phyloP scores from a whole-genome alignment of 2,797 vertebrate species.

The Chelidonichthys spinosus region DNA sequence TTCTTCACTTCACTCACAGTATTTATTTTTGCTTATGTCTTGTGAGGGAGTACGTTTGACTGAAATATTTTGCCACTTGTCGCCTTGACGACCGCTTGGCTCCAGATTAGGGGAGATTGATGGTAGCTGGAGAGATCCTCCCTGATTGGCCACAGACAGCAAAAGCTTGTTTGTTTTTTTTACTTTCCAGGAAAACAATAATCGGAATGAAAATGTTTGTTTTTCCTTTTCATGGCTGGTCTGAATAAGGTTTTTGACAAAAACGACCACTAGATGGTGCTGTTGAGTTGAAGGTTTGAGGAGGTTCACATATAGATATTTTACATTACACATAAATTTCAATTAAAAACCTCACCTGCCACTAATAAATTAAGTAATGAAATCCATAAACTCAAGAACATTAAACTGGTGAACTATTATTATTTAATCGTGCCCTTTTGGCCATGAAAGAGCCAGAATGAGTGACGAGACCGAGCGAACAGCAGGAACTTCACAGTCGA shows the following conservation, averaged over 20 bases:
- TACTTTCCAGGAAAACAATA: too few species aligned
- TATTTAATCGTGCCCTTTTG: too few species aligned
- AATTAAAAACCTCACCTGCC: background rate
- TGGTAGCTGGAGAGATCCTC: background rate
- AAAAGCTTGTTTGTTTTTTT: too few species aligned
- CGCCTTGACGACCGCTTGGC: background rate
- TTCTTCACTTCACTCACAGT: too few species aligned
- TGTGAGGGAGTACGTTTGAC: too few species aligned
- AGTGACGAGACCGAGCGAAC: too few species aligned
- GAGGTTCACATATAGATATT: background rate
- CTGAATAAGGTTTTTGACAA: background rate
- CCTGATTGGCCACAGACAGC: background rate
- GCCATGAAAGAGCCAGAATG: too few species aligned
- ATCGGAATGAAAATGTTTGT: background rate
- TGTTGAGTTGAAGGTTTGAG: background rate
- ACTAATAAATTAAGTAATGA: background rate
- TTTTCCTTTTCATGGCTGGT: too few species aligned
- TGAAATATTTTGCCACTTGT: too few species aligned
- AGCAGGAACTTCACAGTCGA: too few species aligned
- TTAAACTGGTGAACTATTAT: background rate
- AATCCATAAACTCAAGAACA: background rate
- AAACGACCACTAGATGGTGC: constrained; percentile 36
- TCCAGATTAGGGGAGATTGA: background rate
- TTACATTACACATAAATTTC: background rate
- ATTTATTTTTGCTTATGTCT: too few species aligned